Evolutionary conservation across 2,797 vertebrate genomes (phyloP).

Genomic region (Orientallactaga sibirica): DNA sequence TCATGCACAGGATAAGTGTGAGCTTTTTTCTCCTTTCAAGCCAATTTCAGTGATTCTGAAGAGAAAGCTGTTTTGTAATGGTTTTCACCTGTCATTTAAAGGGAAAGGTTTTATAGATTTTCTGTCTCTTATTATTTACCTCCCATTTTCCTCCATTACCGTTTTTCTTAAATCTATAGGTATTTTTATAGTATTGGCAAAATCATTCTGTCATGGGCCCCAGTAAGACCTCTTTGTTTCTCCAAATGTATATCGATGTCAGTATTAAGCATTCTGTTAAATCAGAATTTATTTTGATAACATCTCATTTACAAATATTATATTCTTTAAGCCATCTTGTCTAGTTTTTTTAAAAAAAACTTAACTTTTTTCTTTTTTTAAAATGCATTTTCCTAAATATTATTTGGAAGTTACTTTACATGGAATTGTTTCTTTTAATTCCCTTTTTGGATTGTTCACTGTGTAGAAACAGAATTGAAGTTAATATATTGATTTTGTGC

Average conservation of each 20-base stretch:
- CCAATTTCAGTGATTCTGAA: conserved; percentile 45
- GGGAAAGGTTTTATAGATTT: background rate
- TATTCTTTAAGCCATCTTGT: background rate
- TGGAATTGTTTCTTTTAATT: too few relatives aligned
- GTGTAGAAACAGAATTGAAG: too few relatives aligned
- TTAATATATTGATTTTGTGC: too few relatives aligned
- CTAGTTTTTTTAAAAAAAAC: background rate
- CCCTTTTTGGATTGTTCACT: too few relatives aligned
- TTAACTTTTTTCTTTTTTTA: too few relatives aligned
- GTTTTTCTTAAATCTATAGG: conserved; percentile 39
- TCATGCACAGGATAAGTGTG: background rate
- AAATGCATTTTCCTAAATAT: too few relatives aligned
- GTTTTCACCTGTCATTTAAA: conserved; percentile 24
- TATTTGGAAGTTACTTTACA: too few relatives aligned
- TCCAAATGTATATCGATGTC: background rate
- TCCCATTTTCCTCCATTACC: conserved; percentile 14
- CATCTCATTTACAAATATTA: background rate
- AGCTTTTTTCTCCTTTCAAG: background rate
- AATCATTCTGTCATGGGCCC: background rate
- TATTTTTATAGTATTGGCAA: background rate
- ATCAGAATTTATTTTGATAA: background rate
- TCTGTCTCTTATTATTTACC: conserved; percentile 12
- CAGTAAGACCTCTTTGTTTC: background rate
- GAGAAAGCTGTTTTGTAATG: background rate
- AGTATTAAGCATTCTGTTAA: background rate